A percentile compares a stretch with the other conserved stretches of the same genome.
These are phyloP conservation scores for Hydrocynus forskahlii DNA, from an alignment of 2,797 vertebrate genomes.

Conservation along the genomic window DNA sequence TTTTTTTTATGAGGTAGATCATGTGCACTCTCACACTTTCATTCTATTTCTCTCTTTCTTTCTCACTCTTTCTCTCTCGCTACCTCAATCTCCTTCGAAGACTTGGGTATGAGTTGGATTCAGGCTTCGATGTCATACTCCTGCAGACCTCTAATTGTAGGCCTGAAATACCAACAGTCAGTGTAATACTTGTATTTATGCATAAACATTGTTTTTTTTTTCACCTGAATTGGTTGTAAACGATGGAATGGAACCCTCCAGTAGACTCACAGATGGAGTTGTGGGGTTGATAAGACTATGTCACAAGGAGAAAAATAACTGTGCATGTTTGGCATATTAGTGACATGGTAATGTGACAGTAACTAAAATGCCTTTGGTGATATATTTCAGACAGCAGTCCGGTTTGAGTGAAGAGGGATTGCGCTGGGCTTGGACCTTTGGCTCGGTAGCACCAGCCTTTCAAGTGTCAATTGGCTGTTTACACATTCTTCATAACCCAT, in stretches of 20 bases:
- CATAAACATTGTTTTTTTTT: not conserved
- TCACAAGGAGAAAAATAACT: not conserved
- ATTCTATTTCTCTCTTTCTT: no score
- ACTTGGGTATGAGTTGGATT: no score
- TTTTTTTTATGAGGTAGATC: no score
- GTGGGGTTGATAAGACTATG: no score
- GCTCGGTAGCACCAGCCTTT: not conserved
- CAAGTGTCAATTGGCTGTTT: constrained; percentile 16
- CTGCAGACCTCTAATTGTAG: not conserved
- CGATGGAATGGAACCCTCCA: not conserved
- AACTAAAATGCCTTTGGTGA: not conserved
- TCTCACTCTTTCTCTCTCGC: no score
- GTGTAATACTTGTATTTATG: not conserved
- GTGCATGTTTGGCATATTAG: not conserved
- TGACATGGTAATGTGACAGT: not conserved
- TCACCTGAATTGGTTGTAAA: constrained; percentile 3
- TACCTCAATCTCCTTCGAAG: no score
- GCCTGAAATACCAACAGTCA: not conserved
- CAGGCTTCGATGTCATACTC: no score
- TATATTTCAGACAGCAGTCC: not conserved
- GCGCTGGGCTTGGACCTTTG: not conserved
- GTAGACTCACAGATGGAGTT: not conserved
- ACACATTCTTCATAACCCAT: constrained; percentile 25
- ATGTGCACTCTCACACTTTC: no score
- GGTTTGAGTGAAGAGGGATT: not conserved